These are phyloP conservation scores for Neoascia interrupta DNA, from an alignment of 2,888 invertebrate species.

Conservation along the genomic window DNA sequence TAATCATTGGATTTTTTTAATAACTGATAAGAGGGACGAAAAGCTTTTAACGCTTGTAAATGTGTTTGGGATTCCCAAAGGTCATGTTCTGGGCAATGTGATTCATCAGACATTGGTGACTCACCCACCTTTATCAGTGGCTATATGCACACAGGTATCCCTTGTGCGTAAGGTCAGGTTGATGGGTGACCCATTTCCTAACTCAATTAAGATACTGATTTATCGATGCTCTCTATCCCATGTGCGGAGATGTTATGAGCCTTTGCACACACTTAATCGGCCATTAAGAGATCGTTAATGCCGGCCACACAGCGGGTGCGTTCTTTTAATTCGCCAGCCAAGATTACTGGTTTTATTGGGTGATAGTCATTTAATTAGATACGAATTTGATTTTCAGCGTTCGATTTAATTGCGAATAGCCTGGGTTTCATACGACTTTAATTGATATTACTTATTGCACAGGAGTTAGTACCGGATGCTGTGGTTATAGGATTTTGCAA, in stretches of 20 bases:
- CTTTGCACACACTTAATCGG: slow-evolving; percentile 21
- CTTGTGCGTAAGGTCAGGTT: slow-evolving; percentile 23
- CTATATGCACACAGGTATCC: slow-evolving; percentile 4
- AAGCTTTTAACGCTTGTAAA: slow-evolving; percentile 47
- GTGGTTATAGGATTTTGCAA: no score
- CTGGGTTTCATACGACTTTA: no score
- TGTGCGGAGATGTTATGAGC: not conserved
- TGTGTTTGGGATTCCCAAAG: slow-evolving; percentile 28
- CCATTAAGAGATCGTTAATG: slow-evolving; percentile 20
- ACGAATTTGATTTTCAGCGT: slow-evolving; percentile 17
- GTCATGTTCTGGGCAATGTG: not conserved
- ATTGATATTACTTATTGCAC: no score
- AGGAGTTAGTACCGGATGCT: no score
- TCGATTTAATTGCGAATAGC: slow-evolving; percentile 42
- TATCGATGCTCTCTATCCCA: slow-evolving; percentile 10
- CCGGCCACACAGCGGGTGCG: not conserved
- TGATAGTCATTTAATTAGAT: slow-evolving; percentile 21
- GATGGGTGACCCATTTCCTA: slow-evolving; percentile 41
- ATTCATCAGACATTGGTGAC: slow-evolving; percentile 18
- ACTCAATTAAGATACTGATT: slow-evolving; percentile 47
- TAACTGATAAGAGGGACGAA: slow-evolving; percentile 44
- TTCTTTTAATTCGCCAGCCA: slow-evolving; percentile 36
- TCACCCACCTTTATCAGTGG: not conserved
- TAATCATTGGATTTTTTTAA: slow-evolving; percentile 44
- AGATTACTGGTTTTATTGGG: no score